Percentiles rank a stretch among this genome's conserved stretches.
Conservation (phyloP, 2,113 vertebrate species). For the Hoplias malabaricus region DNA sequence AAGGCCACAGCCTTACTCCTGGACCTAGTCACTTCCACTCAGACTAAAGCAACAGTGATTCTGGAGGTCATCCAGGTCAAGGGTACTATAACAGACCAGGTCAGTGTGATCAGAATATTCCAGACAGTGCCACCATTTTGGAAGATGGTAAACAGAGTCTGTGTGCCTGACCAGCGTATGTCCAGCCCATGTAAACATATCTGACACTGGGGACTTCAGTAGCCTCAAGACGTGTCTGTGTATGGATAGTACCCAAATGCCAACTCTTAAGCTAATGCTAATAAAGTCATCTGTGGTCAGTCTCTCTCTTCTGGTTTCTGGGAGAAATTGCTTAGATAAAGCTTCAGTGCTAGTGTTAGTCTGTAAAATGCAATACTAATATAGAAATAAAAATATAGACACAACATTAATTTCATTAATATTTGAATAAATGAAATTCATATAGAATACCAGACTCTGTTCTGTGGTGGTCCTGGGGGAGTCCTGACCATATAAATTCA, state of each 20-base stretch:
- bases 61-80: slow-evolving; percentile 39
- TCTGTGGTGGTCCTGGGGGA: no score
- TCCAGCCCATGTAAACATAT: slow-evolving; percentile 32
- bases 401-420: no score
- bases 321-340: not conserved
- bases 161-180: slow-evolving; percentile 34
- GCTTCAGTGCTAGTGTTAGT: no score
- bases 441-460: no score
- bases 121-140: slow-evolving; percentile 39
- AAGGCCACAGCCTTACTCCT: slow-evolving; percentile 29
- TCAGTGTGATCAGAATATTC: slow-evolving; percentile 26
- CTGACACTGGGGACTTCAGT: slow-evolving; percentile 29
- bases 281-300: not conserved
- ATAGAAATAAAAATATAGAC: no score
- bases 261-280: slow-evolving; percentile 22
- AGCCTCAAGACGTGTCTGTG: slow-evolving; percentile 23
- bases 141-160: slow-evolving; percentile 16
- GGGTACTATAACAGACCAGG: slow-evolving; percentile 27
- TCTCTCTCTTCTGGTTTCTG: not conserved
- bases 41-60: slow-evolving; percentile 17
- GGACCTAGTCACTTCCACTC: slow-evolving; percentile 7
- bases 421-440: no score
- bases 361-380: no score
- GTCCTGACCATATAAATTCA: no score
- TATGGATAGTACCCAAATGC: slow-evolving; percentile 16